These are phyloP conservation scores for Corvus hawaiiensis DNA, from an alignment of 2,113 vertebrate genomes.

Conservation along the genomic window DNA sequence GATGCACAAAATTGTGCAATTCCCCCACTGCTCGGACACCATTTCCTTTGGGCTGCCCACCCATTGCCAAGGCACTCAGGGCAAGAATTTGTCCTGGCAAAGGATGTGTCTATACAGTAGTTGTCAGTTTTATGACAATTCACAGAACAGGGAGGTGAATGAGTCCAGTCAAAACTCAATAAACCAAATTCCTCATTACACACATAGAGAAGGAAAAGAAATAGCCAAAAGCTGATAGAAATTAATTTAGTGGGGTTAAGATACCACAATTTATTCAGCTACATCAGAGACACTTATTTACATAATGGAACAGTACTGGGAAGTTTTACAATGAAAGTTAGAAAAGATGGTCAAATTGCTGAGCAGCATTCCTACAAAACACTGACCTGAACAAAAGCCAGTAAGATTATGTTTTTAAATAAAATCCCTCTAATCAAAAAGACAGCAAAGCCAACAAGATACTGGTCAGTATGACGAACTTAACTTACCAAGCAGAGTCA, in stretches of 20 bases:
- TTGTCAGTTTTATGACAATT: not conserved
- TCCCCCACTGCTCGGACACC: too few relatives aligned
- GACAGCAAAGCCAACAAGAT: not conserved
- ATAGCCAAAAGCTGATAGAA: not conserved
- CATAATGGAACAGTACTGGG: not conserved
- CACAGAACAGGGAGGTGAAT: not conserved
- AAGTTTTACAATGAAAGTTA: not conserved
- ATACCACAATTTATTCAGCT: not conserved
- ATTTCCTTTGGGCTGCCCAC: not conserved
- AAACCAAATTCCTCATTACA: not conserved
- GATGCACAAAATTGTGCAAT: not conserved
- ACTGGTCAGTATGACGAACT: not conserved
- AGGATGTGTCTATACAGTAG: rapidly evolving
- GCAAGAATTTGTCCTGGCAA: not conserved
- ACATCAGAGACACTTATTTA: not conserved
- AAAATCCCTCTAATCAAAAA: not conserved
- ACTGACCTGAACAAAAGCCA: not conserved
- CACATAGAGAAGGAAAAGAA: not conserved
- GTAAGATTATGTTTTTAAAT: not conserved
- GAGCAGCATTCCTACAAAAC: not conserved
- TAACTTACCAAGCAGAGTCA: not conserved
- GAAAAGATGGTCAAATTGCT: not conserved
- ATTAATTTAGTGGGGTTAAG: not conserved
- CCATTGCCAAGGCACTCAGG: rapidly evolving
- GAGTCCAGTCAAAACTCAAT: not conserved